Evolutionary conservation across 2,797 vertebrate species (phyloP), one percentile per base, ranked within the genome.

Genomic region (Gobionotothen gibberifrons): DNA sequence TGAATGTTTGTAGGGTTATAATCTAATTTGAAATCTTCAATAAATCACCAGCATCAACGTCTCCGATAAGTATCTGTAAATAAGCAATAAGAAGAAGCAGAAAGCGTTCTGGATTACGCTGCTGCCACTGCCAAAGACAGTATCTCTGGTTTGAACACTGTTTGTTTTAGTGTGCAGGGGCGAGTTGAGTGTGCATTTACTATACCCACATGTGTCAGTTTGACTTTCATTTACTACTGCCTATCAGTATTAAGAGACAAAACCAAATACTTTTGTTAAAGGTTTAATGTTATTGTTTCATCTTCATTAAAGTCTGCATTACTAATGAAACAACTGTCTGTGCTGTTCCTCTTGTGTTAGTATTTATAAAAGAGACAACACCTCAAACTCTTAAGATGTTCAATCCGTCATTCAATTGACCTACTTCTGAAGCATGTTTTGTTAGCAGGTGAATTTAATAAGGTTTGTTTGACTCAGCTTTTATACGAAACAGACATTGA

Each of bases 391-490:
- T 14, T 26, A 5, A 56, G 19, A 49, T 49, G 22, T 17, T 36
- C 3, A 12, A n/a, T 47, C n/a, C n/a, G 32, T 48, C 14, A 47
- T 74, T 64, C 40, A 55, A 22, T 15, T 36, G 49, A 63, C 3
- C 4, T 49, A 19, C 15, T n/a, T 36, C 47, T 19, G n/a, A 54
- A 36, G n/a, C 16, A 49, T 55, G 32, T 64, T 63, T 19, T 65
- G 63, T 52, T 3, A 5, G 16, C 32, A 60, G 39, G 60, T 55
- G 19, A 26, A 47, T 42, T 58, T 17, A 60, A 53, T 61, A 10
- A 39, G 48, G 64, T 63, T 19, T 42, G 17, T 72, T 69, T 76
- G 40, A 64, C 56, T 75, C 58, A 17, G 36, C 19, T 55, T 67
- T 63, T 42, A 42, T 21, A 43, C 1, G 29, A 6, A 46, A 63